Base-by-base conservation (phyloP, 2,888 invertebrate genomes). In the Epinotia brunnichana region DNA sequence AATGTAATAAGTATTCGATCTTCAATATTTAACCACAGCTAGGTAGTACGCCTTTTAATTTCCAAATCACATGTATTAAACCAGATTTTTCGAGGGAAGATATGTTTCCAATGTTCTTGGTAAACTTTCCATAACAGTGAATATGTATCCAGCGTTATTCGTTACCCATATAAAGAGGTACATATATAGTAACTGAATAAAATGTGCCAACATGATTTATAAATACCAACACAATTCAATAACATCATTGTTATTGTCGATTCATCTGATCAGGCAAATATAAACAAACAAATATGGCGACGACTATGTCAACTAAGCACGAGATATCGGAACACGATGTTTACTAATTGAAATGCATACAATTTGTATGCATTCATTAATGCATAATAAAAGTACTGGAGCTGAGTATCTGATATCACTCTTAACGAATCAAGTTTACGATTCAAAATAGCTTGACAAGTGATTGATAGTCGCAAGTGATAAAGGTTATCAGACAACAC, bases 321-420 rank as follows among this genome's bases (percentile, higher is more conserved):
- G 7, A 29, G 54, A 48, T 72, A 68, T 68, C 72, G 60, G n/a
- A 13, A 11, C 41, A 60, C 44, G 10, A 69, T 73, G 57, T 69
- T 73, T 59, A 73, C 63, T 44, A 73, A 67, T 48, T 72, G 17
- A 68, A 73, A 67, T 21, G 62, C 69, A 39, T 11, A 57, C 53
- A 63, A 73, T 69, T 73, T 63, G 72, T 63, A 72, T 72, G 67
- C 61, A 68, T 63, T 57, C 56, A 72, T 35, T 70, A 29, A 51
- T 29, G 21, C n/a, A 60, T 44, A 56, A 68, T 61, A 61, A 61
- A 48, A 15, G 56, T 39, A 66, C 41, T 39, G 2, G 3, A 24
- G 2, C 29, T 24, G 3, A 19, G n/a, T 29, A 35, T 10, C 48
- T 2, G 21, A 51, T 41, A 39, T 62, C 9, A 67, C 9, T 62